Conservation (phyloP, 2,888 invertebrate species). For the Sturmia bella region DNA sequence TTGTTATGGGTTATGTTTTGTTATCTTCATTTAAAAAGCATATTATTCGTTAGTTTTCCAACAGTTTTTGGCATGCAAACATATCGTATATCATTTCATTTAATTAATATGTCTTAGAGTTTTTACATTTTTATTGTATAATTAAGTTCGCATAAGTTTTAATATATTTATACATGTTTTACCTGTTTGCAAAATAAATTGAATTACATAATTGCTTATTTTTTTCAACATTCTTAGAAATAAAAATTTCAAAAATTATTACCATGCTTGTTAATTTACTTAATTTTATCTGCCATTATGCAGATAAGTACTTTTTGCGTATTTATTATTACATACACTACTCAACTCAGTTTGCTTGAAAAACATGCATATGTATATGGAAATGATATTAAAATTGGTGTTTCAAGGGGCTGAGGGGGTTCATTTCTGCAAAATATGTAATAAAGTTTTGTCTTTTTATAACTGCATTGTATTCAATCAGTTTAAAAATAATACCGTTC, state of each 20-base stretch:
- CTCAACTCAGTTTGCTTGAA: constrained; percentile 38
- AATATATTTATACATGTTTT: constrained; percentile 18
- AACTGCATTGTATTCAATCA: too few relatives aligned
- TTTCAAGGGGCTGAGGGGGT: neutral
- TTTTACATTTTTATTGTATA: constrained; percentile 36
- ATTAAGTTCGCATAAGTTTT: constrained; percentile 28
- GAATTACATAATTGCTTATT: constrained; percentile 62
- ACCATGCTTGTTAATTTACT: constrained; percentile 60
- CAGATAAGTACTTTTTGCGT: constrained; percentile 60
- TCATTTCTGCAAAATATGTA: too few relatives aligned
- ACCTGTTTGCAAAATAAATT: constrained; percentile 53
- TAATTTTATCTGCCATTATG: constrained; percentile 21
- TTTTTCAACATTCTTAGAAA: constrained; percentile 76
- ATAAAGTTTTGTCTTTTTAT: too few relatives aligned
- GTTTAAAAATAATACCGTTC: too few relatives aligned
- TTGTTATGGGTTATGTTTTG: too few relatives aligned
- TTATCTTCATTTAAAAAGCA: too few relatives aligned
- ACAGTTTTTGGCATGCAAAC: neutral
- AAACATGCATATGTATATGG: neutral
- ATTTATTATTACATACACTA: constrained; percentile 63
- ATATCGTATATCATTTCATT: neutral
- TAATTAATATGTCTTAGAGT: constrained; percentile 2
- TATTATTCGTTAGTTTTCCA: too few relatives aligned
- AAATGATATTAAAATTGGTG: neutral
- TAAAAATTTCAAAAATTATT: constrained; percentile 80